Base-by-base conservation (phyloP, 2,113 vertebrate genomes). In the Trachemys scripta region DNA sequence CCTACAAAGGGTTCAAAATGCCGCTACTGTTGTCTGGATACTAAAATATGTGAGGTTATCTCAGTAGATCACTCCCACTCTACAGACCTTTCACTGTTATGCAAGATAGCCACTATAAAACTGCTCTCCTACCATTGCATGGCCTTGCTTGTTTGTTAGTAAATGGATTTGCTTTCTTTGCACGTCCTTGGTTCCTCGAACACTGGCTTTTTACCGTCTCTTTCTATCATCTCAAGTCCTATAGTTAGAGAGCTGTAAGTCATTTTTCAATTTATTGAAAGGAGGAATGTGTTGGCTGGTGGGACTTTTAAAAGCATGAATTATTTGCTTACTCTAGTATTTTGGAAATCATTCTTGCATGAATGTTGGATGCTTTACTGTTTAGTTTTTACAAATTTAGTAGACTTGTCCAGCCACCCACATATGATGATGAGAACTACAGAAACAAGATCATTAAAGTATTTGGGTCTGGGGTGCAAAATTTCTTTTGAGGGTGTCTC, bases 161-260 rank as follows among this genome's bases (percentile, higher is more conserved):
- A 88, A 96, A 95, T 90, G 85, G 84, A 92, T 96, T 86, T 93
- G 94, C 92, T 97, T 98, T 96, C 95, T 95, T 96, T 93, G 85
- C 93, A 97, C 45, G 65, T 96, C 87, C 94, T 96, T 92, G 94
- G 82, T 94, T 97, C 91, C 92, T 93, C 76, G 10, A 94, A 80
- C 87, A 90, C 29, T 91, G 87, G 82, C 87, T 94, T 95, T 97
- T 91, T 93, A 94, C 51, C 82, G 88, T 80, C 85, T 82, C 78
- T 9, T 96, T 94, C 75, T 92, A 88, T 79, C 84, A 82, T 88
- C 94, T 96, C 72, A 88, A 89, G 82, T 72, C 85, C 29, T 88
- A 27, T 27, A 49, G 75, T 94, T 27, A 89, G 29, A 96, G 88
- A 75, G 85, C 92, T 94, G 87, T 84, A 89, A 90, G 80, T 82